A percentile compares a stretch with the other conserved stretches of the same genome.
Conservation (phyloP, 2,888 invertebrate genomes). For the Acleris cristana region DNA sequence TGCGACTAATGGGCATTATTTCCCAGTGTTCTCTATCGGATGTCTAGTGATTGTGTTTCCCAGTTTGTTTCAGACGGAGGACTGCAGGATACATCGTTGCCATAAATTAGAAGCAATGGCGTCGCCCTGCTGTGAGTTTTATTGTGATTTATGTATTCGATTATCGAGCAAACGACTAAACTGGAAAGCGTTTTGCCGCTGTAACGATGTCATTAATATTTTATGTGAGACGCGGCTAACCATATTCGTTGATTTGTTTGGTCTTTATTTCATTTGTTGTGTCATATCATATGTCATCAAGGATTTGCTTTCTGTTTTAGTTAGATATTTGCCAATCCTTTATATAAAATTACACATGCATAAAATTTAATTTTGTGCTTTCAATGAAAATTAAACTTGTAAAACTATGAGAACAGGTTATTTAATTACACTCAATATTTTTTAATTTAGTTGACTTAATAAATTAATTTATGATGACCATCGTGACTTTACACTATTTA, state of each 20-base stretch:
- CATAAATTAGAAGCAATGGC: slow-evolving; percentile 65
- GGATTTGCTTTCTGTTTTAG: neutral
- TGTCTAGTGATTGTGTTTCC: slow-evolving; percentile 24
- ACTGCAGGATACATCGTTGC: slow-evolving; percentile 45
- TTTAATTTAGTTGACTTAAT: no score
- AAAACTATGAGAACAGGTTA: no score
- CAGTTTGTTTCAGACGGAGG: slow-evolving; percentile 37
- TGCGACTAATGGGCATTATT: slow-evolving; percentile 13
- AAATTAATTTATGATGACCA: no score
- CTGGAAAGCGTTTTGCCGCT: slow-evolving; percentile 58
- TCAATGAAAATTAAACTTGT: no score
- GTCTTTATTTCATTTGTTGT: slow-evolving; percentile 36
- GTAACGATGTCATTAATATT: slow-evolving; percentile 67
- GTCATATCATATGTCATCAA: slow-evolving; percentile 7
- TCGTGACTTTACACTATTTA: no score
- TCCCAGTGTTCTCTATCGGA: slow-evolving; percentile 2
- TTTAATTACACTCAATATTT: no score
- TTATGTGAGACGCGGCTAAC: slow-evolving; percentile 48
- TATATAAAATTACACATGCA: neutral
- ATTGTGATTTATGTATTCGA: slow-evolving; percentile 72
- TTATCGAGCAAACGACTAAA: slow-evolving; percentile 69
- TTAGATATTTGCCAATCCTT: neutral
- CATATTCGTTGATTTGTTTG: slow-evolving; percentile 38
- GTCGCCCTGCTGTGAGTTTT: slow-evolving; percentile 65
- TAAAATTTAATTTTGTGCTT: neutral